Evolutionary conservation across 2,797 vertebrate species (phyloP).

Genomic region (Leptatherina wallacei): DNA sequence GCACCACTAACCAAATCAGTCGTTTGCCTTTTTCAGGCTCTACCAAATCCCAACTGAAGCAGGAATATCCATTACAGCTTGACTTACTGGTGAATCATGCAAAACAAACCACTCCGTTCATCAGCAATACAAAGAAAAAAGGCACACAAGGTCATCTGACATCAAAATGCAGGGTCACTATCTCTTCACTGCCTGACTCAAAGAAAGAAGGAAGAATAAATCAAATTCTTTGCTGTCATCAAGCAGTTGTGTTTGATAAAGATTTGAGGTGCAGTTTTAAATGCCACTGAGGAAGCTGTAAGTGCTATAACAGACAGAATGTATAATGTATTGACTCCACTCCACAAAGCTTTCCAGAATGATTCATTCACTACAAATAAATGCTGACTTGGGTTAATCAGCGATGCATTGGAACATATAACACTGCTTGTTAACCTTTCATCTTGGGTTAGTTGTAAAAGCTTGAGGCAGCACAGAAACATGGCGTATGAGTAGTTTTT

Average conservation of each 20-base stretch:
- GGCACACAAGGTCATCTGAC: background rate
- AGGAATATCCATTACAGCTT: background rate
- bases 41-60: background rate
- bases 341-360: slow-evolving; percentile 14
- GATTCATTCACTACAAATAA: slow-evolving; percentile 31
- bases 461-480: slow-evolving; percentile 7
- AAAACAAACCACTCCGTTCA: background rate
- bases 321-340: slow-evolving; percentile 18
- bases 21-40: slow-evolving; percentile 1
- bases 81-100: slow-evolving; percentile 8
- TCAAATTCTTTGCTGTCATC: slow-evolving; percentile 9
- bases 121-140: background rate
- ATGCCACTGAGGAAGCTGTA: background rate
- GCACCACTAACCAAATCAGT: slow-evolving; percentile 4
- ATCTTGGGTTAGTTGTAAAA: slow-evolving; percentile 15
- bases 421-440: slow-evolving; percentile 49
- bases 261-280: background rate
- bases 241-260: background rate
- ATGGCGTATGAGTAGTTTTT: slow-evolving; percentile 5
- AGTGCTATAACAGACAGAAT: background rate
- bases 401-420: slow-evolving; percentile 17
- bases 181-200: slow-evolving; percentile 11
- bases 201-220: background rate
- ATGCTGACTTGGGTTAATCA: slow-evolving; percentile 44
- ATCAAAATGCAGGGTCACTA: background rate